A percentile compares a stretch with the other conserved stretches of the same genome.
phyloP scores from a whole-genome alignment of 1,140 invertebrate genomes.

The Samia ricini region DNA sequence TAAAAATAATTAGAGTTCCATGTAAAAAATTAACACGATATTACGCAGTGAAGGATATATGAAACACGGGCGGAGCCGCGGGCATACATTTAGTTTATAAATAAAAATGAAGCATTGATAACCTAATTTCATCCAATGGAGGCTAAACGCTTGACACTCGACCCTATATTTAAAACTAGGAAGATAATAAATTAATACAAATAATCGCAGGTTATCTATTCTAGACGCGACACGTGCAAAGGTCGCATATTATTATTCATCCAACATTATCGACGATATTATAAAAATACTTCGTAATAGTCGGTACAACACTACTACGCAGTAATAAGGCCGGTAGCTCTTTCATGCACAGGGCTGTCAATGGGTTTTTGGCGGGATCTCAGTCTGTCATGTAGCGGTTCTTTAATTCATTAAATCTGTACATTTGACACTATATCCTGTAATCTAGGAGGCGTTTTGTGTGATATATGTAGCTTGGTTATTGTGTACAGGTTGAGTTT shows the following conservation, averaged over 20 bases:
- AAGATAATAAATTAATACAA: not conserved
- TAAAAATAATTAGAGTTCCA: too few species aligned
- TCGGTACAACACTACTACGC: constrained; percentile 16
- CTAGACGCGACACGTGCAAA: constrained; percentile 11
- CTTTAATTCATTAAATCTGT: too few species aligned
- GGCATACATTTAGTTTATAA: not conserved
- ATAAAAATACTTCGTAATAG: not conserved
- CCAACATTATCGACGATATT: not conserved
- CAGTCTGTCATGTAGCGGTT: too few species aligned
- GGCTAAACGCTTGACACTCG: not conserved
- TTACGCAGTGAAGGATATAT: not conserved
- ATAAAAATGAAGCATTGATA: not conserved
- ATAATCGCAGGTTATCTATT: not conserved
- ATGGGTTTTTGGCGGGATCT: too few species aligned
- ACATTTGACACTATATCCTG: too few species aligned
- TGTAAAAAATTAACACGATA: not conserved
- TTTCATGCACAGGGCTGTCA: not conserved
- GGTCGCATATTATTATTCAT: constrained; percentile 5
- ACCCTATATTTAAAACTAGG: constrained; percentile 1
- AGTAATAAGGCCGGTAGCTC: not conserved
- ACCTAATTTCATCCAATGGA: not conserved
- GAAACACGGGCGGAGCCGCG: too few species aligned
- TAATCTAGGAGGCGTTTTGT: too few species aligned
- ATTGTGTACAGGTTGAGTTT: too few species aligned
- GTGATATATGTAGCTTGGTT: too few species aligned